These are phyloP conservation scores for Crocuta crocuta DNA, from an alignment of 2,113 vertebrate genomes.

Conservation along the genomic window DNA sequence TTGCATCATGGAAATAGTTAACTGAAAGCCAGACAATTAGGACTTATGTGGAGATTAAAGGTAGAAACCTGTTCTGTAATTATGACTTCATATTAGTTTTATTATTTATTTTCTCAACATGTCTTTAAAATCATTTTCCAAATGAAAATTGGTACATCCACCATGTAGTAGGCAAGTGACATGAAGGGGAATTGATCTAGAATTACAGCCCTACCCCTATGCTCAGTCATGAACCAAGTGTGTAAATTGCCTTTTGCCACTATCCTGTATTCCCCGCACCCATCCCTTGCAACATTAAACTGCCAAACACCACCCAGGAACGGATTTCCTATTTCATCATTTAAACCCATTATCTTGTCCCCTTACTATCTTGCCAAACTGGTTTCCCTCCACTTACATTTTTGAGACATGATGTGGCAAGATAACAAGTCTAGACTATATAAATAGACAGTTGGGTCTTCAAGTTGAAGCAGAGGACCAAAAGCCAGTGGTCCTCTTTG, in stretches of 20 bases:
- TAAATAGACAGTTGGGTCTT: slow-evolving; percentile 61
- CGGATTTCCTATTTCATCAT: slow-evolving; percentile 81
- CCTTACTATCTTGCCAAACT: slow-evolving; percentile 78
- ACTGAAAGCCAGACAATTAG: not conserved
- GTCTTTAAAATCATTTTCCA: slow-evolving; percentile 51
- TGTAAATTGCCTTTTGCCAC: not conserved
- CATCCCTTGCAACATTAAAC: slow-evolving; percentile 71
- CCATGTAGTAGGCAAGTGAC: not conserved
- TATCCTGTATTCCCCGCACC: slow-evolving; percentile 51
- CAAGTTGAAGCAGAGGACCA: slow-evolving; percentile 27
- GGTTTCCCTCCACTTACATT: slow-evolving; percentile 68
- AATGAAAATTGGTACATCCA: not conserved
- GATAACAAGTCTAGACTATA: slow-evolving; percentile 73
- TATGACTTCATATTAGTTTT: not conserved
- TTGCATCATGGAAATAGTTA: slow-evolving; percentile 81
- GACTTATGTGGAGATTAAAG: slow-evolving; percentile 36
- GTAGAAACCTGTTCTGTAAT: not conserved
- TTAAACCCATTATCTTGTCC: slow-evolving; percentile 77
- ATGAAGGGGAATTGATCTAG: not conserved
- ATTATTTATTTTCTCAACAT: slow-evolving; percentile 21
- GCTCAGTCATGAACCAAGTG: not conserved
- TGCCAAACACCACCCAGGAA: slow-evolving; percentile 77
- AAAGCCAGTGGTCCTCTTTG: not conserved
- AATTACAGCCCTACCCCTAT: not conserved
- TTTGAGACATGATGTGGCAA: slow-evolving; percentile 60